A percentile compares a stretch with the other conserved stretches of the same genome.
These are phyloP conservation scores for Rhabdophis nuchalis DNA, from an alignment of 2,797 vertebrate genomes.

Conservation along the genomic window DNA sequence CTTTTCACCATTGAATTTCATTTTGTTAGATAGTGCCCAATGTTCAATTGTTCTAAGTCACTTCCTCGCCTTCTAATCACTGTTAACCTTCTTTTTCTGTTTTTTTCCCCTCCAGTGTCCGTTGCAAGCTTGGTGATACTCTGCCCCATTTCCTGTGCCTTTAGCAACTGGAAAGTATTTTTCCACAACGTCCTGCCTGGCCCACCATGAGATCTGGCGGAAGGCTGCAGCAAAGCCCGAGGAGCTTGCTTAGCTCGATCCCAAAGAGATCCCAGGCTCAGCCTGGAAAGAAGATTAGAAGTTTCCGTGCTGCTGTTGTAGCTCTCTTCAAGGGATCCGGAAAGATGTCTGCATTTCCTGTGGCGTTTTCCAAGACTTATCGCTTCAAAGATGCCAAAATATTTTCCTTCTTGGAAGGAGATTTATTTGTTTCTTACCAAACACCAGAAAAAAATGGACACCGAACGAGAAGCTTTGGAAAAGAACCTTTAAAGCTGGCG, in stretches of 20 bases:
- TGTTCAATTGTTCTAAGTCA: background rate
- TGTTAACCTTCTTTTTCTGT: background rate
- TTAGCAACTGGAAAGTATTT: conserved; percentile 76
- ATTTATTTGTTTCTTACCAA: conserved; percentile 15
- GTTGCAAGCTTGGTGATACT: conserved; percentile 95
- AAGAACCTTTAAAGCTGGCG: conserved; percentile 36
- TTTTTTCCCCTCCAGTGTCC: conserved; percentile 80
- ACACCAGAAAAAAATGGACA: conserved; percentile 30
- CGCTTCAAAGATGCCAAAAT: conserved; percentile 44
- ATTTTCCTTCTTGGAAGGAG: conserved; percentile 44
- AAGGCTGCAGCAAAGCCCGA: conserved; percentile 64
- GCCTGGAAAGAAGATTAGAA: conserved; percentile 38
- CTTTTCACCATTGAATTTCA: too few relatives aligned
- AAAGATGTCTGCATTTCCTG: conserved; percentile 3
- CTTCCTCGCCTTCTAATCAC: background rate
- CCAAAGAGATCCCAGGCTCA: conserved; percentile 46
- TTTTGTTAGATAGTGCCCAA: too few relatives aligned
- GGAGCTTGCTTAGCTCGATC: conserved; percentile 52
- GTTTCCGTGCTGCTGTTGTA: background rate
- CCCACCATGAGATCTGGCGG: conserved; percentile 72
- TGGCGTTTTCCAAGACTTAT: conserved; percentile 60
- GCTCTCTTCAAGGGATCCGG: background rate
- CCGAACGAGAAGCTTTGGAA: conserved; percentile 32
- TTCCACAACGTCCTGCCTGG: conserved; percentile 73
- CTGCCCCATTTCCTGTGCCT: conserved; percentile 74